These are phyloP conservation scores for Drosophila putrida DNA, from an alignment of 2,888 invertebrate species.

Conservation along the genomic window DNA sequence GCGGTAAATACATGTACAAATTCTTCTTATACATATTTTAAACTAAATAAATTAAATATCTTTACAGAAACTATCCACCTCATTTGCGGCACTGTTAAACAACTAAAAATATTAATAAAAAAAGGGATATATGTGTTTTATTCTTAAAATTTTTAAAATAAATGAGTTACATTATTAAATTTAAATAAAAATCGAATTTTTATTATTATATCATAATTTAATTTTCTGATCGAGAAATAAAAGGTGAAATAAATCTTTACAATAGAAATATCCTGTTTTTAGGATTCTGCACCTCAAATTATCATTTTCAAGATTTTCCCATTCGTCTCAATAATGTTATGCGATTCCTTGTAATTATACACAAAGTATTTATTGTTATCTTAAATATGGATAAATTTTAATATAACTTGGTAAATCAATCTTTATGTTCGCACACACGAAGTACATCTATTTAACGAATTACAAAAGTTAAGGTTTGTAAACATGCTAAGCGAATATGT, in stretches of 20 bases:
- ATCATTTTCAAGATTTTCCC: no score
- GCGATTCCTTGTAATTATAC: no score
- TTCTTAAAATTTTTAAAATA: background rate
- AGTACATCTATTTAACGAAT: constrained; percentile 11
- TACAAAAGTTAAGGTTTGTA: constrained; percentile 4
- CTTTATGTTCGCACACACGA: constrained; percentile 25
- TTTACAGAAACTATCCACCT: constrained; percentile 84
- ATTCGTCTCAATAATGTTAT: no score
- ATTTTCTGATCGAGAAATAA: no score
- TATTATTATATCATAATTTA: no score
- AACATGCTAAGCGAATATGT: constrained; percentile 29
- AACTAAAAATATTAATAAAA: constrained; percentile 40
- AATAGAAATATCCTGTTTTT: background rate
- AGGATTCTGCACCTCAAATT: no score
- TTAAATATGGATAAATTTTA: constrained; percentile 49
- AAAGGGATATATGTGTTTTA: no score
- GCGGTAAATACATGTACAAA: constrained; percentile 65
- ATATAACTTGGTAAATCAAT: constrained; percentile 68
- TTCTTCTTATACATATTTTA: background rate
- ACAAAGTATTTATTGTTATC: constrained; percentile 3
- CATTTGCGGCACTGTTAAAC: constrained; percentile 80
- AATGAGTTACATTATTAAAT: no score
- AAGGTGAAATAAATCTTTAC: constrained; percentile 3
- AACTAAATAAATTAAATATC: background rate
- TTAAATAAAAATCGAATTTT: no score